Evolutionary conservation across 2,113 vertebrate species (phyloP), one percentile per base, ranked within the genome.

Genomic region (Indicator maculatus): DNA sequence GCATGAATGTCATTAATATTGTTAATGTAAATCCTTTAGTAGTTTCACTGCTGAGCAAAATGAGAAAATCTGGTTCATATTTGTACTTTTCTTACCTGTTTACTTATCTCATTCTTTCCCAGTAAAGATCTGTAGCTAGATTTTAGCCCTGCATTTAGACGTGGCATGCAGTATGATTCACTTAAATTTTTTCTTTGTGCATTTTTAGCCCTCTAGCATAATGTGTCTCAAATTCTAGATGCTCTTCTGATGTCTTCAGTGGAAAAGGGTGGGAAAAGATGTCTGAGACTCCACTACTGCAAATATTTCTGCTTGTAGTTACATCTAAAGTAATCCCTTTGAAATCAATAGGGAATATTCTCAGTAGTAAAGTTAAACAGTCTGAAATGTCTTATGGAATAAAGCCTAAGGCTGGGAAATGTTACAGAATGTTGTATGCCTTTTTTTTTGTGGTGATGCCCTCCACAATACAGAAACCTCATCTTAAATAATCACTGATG

Each of bases 261-360:
- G n/a, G 15, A 88, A 83, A 79, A 89, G 50, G 67, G 23, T 83
- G 52, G 87, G 75, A 60, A 73, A 86, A 84, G 41, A 36, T 41
- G 33, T 53, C 60, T 91, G 72, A 64, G 58, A 60, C 65, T 73
- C 53, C 60, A 39, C 11, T 88, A 38, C 72, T 91, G 64, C 58
- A 87, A 88, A 80, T 85, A 39, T 38, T 93, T 86, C 67, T 89
- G 75, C 53, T 78, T 93, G 39, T 78, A 89, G 83, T 93, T 93
- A 83, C 91, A 95, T 78, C 65, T 66, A 9, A 88, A 86, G 82
- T 81, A 78, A 83, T 83, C 65, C 76, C 89, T 78, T 93, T 95
- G 89, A 96, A 97, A 96, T 93, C 83, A 93, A 80, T 77, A 88
- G 79, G 72, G 72, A 89, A 33, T 90, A 50, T 89, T 86, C 83